These are phyloP conservation scores for Alloscopus bannaensis DNA, from an alignment of 2,888 invertebrate genomes.

Conservation along the genomic window DNA sequence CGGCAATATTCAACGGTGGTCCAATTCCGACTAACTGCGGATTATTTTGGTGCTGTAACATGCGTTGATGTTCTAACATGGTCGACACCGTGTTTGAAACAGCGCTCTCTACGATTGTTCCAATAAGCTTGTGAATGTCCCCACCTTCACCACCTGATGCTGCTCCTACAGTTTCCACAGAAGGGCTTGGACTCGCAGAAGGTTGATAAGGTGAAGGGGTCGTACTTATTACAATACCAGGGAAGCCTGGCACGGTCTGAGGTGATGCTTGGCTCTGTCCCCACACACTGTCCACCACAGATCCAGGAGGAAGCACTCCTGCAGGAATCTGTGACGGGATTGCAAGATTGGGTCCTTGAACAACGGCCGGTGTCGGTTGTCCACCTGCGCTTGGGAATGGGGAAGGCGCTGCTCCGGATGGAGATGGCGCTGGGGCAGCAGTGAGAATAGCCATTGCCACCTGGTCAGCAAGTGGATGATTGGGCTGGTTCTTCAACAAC, in stretches of 20 bases:
- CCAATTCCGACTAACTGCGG: conserved; percentile 43
- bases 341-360: conserved; percentile 31
- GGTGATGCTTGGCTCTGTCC: background rate
- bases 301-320: conserved; percentile 61
- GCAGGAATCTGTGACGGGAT: background rate
- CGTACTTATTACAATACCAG: conserved; percentile 35
- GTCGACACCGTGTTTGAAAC: conserved; percentile 42
- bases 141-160: conserved; percentile 14
- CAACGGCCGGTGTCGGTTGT: background rate
- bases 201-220: conserved; percentile 33
- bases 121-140: conserved; percentile 68
- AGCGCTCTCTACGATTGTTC: conserved; percentile 67
- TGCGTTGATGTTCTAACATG: conserved; percentile 53
- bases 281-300: conserved; percentile 62
- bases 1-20: conserved; percentile 39
- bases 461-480: conserved; percentile 50
- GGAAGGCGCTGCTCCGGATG: conserved; percentile 1
- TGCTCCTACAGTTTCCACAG: background rate
- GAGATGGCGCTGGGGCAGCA: background rate
- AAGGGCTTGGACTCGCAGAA: conserved; percentile 33
- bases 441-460: conserved; percentile 48
- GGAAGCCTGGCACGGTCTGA: background rate
- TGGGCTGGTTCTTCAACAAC: conserved; percentile 57
- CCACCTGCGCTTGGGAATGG: conserved; percentile 5
- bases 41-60: conserved; percentile 37